These are phyloP conservation scores for Papilio xuthus DNA, from an alignment of 1,140 invertebrate species.

Conservation along the genomic window DNA sequence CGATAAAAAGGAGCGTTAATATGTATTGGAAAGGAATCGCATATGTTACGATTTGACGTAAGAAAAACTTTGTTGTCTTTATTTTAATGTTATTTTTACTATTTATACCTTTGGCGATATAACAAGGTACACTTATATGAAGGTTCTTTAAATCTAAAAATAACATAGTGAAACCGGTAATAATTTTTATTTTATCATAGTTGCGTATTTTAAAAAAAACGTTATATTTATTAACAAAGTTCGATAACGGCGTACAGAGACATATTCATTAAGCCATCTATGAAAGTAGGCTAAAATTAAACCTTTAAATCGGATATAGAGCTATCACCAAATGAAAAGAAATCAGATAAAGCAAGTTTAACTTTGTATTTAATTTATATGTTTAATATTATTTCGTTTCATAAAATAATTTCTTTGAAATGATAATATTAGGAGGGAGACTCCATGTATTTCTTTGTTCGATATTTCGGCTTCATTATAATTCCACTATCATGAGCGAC, in stretches of 20 bases:
- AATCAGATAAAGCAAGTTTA: too few relatives aligned
- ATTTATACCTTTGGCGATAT: neutral
- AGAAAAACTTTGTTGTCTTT: neutral
- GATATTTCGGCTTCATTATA: conserved; percentile 8
- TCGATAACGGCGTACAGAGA: too few relatives aligned
- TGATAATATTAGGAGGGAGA: neutral
- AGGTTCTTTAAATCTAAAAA: neutral
- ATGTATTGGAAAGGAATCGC: neutral
- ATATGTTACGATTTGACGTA: neutral
- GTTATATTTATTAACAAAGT: too few relatives aligned
- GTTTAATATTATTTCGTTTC: neutral
- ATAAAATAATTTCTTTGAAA: neutral
- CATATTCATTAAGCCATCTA: too few relatives aligned
- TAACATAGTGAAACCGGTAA: neutral
- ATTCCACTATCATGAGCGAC: neutral
- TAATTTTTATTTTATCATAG: neutral
- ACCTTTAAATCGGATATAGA: too few relatives aligned
- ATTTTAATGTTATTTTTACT: neutral
- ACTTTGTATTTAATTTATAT: neutral
- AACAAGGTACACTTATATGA: neutral
- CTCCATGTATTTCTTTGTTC: neutral
- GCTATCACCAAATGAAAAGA: too few relatives aligned
- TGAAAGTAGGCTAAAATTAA: too few relatives aligned
- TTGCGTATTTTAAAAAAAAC: too few relatives aligned
- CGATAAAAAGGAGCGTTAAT: neutral